phyloP scores from a whole-genome alignment of 2,113 vertebrate genomes.

The Megalops atlanticus region DNA sequence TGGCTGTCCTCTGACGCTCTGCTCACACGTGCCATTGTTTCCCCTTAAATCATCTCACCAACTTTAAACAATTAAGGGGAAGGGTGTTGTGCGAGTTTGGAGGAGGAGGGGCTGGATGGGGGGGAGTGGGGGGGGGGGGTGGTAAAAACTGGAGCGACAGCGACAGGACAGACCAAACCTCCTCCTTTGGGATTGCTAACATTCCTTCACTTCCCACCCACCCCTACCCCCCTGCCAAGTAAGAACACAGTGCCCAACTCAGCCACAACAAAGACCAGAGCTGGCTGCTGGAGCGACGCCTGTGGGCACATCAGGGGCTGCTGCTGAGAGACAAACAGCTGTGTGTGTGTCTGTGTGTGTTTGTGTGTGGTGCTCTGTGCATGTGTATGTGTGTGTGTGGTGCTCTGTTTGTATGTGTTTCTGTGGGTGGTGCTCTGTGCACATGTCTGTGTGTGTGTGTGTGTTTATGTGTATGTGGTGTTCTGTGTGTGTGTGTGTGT shows the following conservation, averaged over 20 bases:
- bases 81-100: neutral
- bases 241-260: constrained; percentile 23
- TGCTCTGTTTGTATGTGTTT: neutral
- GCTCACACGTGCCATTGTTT: constrained; percentile 26
- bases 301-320: neutral
- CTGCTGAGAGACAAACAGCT: neutral
- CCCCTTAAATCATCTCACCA: constrained; percentile 43
- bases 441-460: neutral
- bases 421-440: neutral
- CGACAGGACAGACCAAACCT: constrained; percentile 26
- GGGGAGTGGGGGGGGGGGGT: neutral
- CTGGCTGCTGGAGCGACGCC: constrained; percentile 1
- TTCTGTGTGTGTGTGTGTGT: no score
- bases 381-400: neutral
- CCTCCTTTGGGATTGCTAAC: constrained; percentile 20
- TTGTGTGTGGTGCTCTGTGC: neutral
- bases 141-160: constrained; percentile 2
- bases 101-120: neutral
- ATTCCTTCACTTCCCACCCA: constrained; percentile 34
- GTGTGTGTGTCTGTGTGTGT: neutral
- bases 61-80: constrained; percentile 38
- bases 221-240: constrained; percentile 23
- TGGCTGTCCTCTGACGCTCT: constrained; percentile 16
- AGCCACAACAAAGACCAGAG: constrained; percentile 42
- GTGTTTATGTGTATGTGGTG: neutral